These are phyloP conservation scores for Hoplostethus mediterraneus DNA, from an alignment of 2,797 vertebrate species.

Conservation along the genomic window DNA sequence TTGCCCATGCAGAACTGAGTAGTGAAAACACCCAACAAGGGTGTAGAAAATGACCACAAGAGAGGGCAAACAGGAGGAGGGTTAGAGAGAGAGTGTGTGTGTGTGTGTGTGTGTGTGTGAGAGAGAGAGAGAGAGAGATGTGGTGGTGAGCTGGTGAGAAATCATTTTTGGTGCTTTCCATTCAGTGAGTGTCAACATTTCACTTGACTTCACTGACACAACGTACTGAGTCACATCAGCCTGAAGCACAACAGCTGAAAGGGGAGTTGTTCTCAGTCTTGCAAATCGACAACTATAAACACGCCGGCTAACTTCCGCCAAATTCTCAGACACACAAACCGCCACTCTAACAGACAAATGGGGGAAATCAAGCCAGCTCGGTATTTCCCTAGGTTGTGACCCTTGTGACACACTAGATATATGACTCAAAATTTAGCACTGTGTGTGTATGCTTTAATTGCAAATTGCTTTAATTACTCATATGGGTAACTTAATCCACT, in stretches of 20 bases:
- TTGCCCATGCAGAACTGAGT: neutral
- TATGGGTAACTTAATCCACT: no score
- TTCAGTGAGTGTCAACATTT: constrained; percentile 10
- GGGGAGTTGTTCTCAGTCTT: constrained; percentile 1
- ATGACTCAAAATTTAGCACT: neutral
- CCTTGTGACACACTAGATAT: constrained; percentile 20
- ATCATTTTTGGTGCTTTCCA: constrained; percentile 70
- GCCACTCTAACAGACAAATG: constrained; percentile 11
- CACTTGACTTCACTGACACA: neutral
- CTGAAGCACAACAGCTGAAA: neutral
- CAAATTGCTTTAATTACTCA: no score
- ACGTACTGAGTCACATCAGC: neutral
- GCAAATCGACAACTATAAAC: constrained; percentile 26
- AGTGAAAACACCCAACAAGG: constrained; percentile 1
- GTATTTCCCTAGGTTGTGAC: constrained; percentile 60
- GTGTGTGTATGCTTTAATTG: neutral
- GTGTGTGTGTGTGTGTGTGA: neutral
- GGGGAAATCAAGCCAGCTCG: neutral
- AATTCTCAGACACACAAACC: neutral
- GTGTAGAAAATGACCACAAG: constrained; percentile 1
- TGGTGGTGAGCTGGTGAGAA: neutral
- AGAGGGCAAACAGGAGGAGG: neutral
- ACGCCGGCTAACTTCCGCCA: constrained; percentile 44
- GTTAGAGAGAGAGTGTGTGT: neutral
- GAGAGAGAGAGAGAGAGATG: neutral